A percentile compares a stretch with the other conserved stretches of the same genome.
Evolutionary conservation across 2,113 vertebrate species (phyloP).

Genomic region (Theristicus caerulescens): DNA sequence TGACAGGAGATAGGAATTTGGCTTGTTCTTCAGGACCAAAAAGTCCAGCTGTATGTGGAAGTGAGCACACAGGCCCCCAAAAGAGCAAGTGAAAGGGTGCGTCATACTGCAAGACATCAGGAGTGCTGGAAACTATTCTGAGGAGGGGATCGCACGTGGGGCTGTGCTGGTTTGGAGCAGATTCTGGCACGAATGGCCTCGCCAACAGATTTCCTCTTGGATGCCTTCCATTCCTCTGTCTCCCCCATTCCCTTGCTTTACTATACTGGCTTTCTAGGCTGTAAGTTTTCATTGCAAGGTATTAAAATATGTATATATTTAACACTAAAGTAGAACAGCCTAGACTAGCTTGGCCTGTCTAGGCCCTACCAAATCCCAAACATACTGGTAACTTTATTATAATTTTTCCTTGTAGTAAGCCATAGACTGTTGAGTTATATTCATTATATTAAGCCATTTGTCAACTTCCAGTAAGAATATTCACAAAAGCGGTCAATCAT

Average conservation of each 20-base stretch:
- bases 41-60: background rate
- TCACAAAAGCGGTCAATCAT: background rate
- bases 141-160: background rate
- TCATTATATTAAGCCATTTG: background rate
- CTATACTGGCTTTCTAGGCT: background rate
- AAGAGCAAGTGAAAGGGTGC: background rate
- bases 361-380: background rate
- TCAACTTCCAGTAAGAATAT: slow-evolving; percentile 16
- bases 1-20: background rate
- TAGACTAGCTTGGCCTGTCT: background rate
- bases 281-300: background rate
- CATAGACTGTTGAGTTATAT: background rate
- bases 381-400: background rate
- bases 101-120: background rate
- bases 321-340: background rate
- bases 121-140: background rate
- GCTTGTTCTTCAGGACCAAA: background rate
- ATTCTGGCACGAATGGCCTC: accelerated
- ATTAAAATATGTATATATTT: background rate
- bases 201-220: background rate
- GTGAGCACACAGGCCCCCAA: background rate
- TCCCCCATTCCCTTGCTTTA: background rate
- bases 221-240: background rate
- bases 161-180: background rate
- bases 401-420: background rate